A percentile compares a stretch with the other conserved stretches of the same genome.
phyloP scores from a whole-genome alignment of 2,888 invertebrate species.

The Stenodera caucasica region DNA sequence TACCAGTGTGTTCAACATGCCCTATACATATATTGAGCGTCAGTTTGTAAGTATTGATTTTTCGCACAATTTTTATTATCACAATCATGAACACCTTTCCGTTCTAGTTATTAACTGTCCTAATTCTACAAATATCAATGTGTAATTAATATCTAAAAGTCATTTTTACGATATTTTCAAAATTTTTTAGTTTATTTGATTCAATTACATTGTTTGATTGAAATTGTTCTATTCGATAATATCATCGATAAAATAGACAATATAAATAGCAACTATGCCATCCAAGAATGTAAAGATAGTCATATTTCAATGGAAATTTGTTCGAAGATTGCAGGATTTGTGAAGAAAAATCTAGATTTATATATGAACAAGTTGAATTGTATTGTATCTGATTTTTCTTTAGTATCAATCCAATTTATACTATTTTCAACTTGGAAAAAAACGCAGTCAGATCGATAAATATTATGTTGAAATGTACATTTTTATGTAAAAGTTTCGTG shows the following conservation, averaged over 20 bases:
- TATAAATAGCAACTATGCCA: not conserved
- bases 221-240: not conserved
- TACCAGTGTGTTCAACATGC: conserved; percentile 32
- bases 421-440: not conserved
- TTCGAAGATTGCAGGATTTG: conserved; percentile 9
- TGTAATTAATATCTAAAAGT: not conserved
- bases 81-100: conserved; percentile 15
- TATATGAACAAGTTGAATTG: conserved; percentile 7
- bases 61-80: conserved; percentile 27
- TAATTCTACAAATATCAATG: not conserved
- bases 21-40: conserved; percentile 32
- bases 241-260: not conserved
- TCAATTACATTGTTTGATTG: not conserved
- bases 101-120: conserved; percentile 2
- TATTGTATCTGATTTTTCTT: not conserved
- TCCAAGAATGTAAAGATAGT: not conserved
- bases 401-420: not conserved
- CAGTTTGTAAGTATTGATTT: conserved; percentile 37
- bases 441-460: conserved; percentile 14
- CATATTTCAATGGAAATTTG: conserved; percentile 10
- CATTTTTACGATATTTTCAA: not conserved
- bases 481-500: conserved; percentile 22
- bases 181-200: not conserved
- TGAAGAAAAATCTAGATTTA: conserved; percentile 3
- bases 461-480: conserved; percentile 23